A percentile compares a stretch with the other conserved stretches of the same genome.
These are phyloP conservation scores for Limnephilus marmoratus DNA, from an alignment of 2,888 invertebrate species.

Conservation along the genomic window DNA sequence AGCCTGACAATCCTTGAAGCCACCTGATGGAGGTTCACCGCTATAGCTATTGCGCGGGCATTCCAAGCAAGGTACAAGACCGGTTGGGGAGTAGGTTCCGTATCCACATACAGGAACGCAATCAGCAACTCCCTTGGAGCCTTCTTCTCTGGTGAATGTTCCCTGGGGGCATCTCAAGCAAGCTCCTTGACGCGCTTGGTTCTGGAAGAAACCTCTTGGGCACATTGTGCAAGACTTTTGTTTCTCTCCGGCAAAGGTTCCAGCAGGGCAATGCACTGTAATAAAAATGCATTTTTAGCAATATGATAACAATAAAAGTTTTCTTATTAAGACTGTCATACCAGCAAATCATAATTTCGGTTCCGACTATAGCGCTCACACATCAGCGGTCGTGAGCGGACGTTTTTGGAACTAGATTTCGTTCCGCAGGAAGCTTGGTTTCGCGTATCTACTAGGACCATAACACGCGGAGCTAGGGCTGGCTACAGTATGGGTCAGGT, in stretches of 20 bases:
- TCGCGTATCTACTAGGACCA: too few species aligned
- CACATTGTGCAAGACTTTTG: constrained; percentile 95
- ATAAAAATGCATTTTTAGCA: constrained; percentile 69
- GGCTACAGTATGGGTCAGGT: too few species aligned
- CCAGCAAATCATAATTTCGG: too few species aligned
- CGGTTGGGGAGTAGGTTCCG: constrained; percentile 96
- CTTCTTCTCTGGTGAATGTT: constrained; percentile 94
- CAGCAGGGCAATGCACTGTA: constrained; percentile 96
- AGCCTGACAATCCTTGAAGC: constrained; percentile 95
- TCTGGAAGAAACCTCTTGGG: constrained; percentile 95
- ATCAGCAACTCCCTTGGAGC: constrained; percentile 90
- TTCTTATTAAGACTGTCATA: too few species aligned
- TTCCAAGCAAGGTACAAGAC: constrained; percentile 94
- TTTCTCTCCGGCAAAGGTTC: constrained; percentile 93
- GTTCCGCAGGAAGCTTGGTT: too few species aligned
- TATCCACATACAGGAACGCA: constrained; percentile 97
- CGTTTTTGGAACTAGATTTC: too few species aligned
- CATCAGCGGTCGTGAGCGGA: too few species aligned
- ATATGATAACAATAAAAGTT: neutral
- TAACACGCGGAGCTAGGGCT: too few species aligned
- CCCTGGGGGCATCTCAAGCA: constrained; percentile 95
- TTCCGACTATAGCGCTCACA: too few species aligned
- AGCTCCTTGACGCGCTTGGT: constrained; percentile 91
- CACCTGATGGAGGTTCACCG: constrained; percentile 90
- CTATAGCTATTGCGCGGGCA: constrained; percentile 96